A percentile compares a stretch with the other conserved stretches of the same genome.
Evolutionary conservation across 2,797 vertebrate species (phyloP).

Genomic region (Scarus forsteni): DNA sequence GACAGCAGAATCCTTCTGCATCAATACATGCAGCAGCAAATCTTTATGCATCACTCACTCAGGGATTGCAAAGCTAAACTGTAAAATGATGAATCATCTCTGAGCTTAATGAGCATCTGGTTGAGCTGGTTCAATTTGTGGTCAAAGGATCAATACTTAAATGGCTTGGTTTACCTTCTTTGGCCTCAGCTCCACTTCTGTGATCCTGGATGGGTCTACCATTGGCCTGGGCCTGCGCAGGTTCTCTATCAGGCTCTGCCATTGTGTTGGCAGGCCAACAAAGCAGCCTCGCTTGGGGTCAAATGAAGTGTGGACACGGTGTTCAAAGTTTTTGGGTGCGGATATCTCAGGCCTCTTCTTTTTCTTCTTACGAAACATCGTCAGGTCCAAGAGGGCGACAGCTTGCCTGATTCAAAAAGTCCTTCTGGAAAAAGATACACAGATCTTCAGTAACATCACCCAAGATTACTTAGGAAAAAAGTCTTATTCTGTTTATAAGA

Average conservation of each 20-base stretch:
- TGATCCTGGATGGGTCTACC: slow-evolving; percentile 97
- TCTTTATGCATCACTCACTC: slow-evolving; percentile 9
- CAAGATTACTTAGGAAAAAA: too few relatives aligned
- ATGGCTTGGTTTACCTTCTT: slow-evolving; percentile 89
- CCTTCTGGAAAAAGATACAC: slow-evolving; percentile 48
- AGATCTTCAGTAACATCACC: slow-evolving; percentile 19
- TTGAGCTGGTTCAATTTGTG: slow-evolving; percentile 19
- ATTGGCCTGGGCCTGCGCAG: slow-evolving; percentile 94
- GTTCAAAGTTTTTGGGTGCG: slow-evolving; percentile 96
- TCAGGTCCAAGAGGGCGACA: slow-evolving; percentile 66
- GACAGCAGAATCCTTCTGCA: slow-evolving; percentile 48
- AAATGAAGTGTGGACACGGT: slow-evolving; percentile 97
- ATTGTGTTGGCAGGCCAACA: slow-evolving; percentile 95
- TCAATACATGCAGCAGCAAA: slow-evolving; percentile 23
- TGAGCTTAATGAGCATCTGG: not conserved
- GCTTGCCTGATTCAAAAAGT: slow-evolving; percentile 63
- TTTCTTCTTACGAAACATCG: slow-evolving; percentile 99
- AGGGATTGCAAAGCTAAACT: slow-evolving; percentile 11
- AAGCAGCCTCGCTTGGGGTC: slow-evolving; percentile 95
- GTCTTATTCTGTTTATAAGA: too few relatives aligned
- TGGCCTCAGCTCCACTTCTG: slow-evolving; percentile 94
- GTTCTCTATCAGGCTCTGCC: slow-evolving; percentile 97
- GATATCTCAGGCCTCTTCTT: slow-evolving; percentile 99
- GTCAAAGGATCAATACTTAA: slow-evolving; percentile 42
- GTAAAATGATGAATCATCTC: not conserved